A percentile compares a stretch with the other conserved stretches of the same genome.
phyloP scores from a whole-genome alignment of 2,888 invertebrate species.

The Calephelis perditalis region DNA sequence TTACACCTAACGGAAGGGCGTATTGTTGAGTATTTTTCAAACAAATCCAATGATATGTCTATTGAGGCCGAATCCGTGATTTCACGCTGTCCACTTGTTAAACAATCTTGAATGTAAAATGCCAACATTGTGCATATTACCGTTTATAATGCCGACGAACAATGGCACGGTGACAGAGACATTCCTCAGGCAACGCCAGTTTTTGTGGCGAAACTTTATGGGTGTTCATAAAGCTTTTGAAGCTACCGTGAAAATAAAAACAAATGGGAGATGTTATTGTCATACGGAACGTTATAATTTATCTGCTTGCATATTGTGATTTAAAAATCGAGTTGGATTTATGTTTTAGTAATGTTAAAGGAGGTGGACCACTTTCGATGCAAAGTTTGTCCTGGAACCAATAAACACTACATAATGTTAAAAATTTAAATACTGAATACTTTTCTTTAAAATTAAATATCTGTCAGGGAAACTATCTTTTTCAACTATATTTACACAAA shows the following conservation, averaged over 20 bases:
- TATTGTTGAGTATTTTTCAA: conserved; percentile 69
- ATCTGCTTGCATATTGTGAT: background rate
- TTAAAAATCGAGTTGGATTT: too few species aligned
- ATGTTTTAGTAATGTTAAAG: too few species aligned
- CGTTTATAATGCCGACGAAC: conserved; percentile 54
- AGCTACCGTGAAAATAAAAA: conserved; percentile 70
- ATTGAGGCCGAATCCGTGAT: conserved; percentile 55
- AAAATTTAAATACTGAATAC: too few species aligned
- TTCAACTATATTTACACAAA: too few species aligned
- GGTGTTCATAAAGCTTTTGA: conserved; percentile 50
- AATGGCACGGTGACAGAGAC: conserved; percentile 50
- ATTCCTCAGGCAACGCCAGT: conserved; percentile 50
- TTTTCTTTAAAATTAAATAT: too few species aligned
- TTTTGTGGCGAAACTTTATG: conserved; percentile 49
- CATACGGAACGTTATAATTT: background rate
- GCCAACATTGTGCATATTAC: conserved; percentile 43
- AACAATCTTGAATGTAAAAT: conserved; percentile 44
- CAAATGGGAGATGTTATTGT: conserved; percentile 34
- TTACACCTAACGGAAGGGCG: conserved; percentile 48
- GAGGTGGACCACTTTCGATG: too few species aligned
- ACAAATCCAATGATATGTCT: conserved; percentile 62
- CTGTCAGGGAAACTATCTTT: too few species aligned
- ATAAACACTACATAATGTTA: too few species aligned
- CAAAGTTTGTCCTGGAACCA: too few species aligned
- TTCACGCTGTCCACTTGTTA: conserved; percentile 59